Evolutionary conservation across 37 sponge, comb jelly and placozoan species (phyloP), one percentile per base, ranked within the genome.

Genomic region (Theonella swinhoei): DNA sequence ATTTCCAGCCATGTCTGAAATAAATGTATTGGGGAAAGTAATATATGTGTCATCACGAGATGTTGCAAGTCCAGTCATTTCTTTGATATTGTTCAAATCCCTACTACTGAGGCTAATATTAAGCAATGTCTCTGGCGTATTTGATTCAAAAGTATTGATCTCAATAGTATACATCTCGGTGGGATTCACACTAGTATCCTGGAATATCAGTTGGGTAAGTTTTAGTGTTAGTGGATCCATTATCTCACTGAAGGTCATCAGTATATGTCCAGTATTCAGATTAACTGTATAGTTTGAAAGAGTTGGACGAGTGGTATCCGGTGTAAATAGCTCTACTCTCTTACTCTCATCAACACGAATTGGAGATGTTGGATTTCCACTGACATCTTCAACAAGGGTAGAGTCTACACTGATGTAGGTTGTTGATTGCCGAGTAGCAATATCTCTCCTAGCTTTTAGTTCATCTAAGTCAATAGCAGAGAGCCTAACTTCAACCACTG

Each of bases 191-290:
- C 70, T 35, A 23, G 30, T 32, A 71, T 87, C 62, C 17, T 47
- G 40, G 42, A 91, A 59, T 3, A 66, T 41, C 24, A 90, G 37
- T 2, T 60, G 54, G 31, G 69, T 70, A 9, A 89, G 67, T 11
- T 42, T 54, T 30, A 92, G 67, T 1, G 78, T 84, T 1, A 14
- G 17, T 25, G 75, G 28, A 77, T 96, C 94, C n/a, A 96, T 77
- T 0, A 91, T 62, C 72, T 96, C 97, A 70, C 68, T 80, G 79
- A 96, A 96, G 0, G 85, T 86, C 64, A 96, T 70, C 28, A 89
- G 60, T 1, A 96, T 64, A 20, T 68, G 38, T 24, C 85, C 87
- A 58, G 70, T 72, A 74, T 87, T 78, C 23, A 96, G 62, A 42
- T 96, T 90, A 36, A 96, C 59, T 28, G 90, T 84, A 64, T 81